phyloP scores from a whole-genome alignment of 1,140 invertebrate genomes.

The Ditylenchus dipsaci region DNA sequence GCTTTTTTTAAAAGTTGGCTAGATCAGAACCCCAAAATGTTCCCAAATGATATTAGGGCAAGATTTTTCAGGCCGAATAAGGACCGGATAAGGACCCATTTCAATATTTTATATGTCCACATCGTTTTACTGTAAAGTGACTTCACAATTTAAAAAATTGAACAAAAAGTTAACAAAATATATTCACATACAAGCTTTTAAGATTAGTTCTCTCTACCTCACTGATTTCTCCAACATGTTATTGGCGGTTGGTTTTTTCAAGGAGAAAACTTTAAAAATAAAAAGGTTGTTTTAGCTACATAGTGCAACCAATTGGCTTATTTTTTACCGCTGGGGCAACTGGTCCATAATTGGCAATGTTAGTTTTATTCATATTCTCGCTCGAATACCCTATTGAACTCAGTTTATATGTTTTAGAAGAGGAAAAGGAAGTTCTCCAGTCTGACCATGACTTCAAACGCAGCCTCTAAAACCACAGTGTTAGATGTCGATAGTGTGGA shows the following conservation, averaged over 20 bases:
- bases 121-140: too few species aligned
- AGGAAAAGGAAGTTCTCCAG: conserved; percentile 25
- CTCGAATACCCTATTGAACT: too few species aligned
- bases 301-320: conserved; percentile 51
- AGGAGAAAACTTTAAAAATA: not conserved
- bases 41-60: too few species aligned
- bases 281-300: conserved; percentile 13
- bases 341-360: conserved; percentile 16
- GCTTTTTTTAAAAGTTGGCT: too few species aligned
- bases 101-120: too few species aligned
- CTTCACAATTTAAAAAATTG: too few species aligned
- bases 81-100: too few species aligned
- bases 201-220: conserved; percentile 46
- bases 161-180: too few species aligned
- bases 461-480: not conserved
- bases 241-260: conserved; percentile 28
- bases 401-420: not conserved
- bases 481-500: not conserved
- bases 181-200: too few species aligned
- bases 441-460: conserved; percentile 20
- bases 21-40: too few species aligned
- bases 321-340: conserved; percentile 54
- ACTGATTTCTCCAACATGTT: conserved; percentile 55
- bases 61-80: too few species aligned
- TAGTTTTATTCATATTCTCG: not conserved